Evolutionary conservation across 2,113 vertebrate genomes (phyloP).

Genomic region (Calonectris borealis): DNA sequence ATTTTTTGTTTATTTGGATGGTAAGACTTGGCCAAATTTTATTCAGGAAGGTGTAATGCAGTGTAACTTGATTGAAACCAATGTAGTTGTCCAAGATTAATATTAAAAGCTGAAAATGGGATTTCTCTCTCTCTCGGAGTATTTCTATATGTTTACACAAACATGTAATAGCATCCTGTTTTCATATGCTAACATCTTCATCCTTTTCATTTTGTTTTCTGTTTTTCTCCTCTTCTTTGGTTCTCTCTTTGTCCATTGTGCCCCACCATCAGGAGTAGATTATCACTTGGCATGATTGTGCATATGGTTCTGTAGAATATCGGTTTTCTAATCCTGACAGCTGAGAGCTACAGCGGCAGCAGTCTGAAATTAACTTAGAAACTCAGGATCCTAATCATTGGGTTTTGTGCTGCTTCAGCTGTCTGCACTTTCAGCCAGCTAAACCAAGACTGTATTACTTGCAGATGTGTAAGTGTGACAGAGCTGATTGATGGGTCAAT

Average conservation of each 20-base stretch:
- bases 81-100: background rate
- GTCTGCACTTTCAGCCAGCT: constrained; percentile 10
- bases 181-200: background rate
- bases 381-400: constrained; percentile 6
- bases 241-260: background rate
- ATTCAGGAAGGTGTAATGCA: background rate
- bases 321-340: background rate
- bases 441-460: constrained; percentile 19
- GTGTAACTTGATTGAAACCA: background rate
- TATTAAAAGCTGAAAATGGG: background rate
- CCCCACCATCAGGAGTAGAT: background rate
- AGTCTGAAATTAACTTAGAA: constrained; percentile 27
- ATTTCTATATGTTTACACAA: background rate
- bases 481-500: background rate
- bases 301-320: background rate
- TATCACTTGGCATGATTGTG: rapidly evolving
- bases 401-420: constrained; percentile 50
- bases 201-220: background rate
- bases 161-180: background rate
- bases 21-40: background rate
- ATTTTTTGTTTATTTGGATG: background rate
- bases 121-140: background rate
- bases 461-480: constrained; percentile 24
- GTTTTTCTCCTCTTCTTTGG: background rate
- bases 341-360: background rate